These are phyloP conservation scores for Stigmatopora argus DNA, from an alignment of 2,113 vertebrate species.

Conservation along the genomic window DNA sequence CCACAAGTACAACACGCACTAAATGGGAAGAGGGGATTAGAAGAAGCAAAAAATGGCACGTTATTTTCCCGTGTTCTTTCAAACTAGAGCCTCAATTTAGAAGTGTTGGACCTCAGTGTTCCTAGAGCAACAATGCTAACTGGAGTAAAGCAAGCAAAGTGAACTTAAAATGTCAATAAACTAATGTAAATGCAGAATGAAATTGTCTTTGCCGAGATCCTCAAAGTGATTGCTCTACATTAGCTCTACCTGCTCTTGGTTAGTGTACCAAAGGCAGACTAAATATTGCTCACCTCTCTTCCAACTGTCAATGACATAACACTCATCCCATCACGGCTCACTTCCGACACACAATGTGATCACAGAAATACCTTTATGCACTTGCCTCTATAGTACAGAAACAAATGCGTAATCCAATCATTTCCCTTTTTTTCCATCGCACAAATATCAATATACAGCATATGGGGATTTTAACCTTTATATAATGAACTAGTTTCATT, in stretches of 20 bases:
- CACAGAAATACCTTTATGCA: constrained; percentile 4
- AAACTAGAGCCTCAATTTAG: neutral
- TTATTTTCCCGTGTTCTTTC: too few species aligned
- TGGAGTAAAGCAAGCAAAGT: neutral
- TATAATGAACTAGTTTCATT: too few species aligned
- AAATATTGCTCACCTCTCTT: constrained; percentile 28
- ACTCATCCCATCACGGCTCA: constrained; percentile 8
- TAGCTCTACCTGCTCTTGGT: constrained; percentile 42
- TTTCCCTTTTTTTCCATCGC: neutral
- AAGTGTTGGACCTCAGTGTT: neutral
- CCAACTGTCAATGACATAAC: constrained; percentile 26
- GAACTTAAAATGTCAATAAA: neutral
- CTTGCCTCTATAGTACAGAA: neutral
- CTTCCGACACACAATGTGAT: constrained; percentile 8
- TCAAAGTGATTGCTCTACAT: constrained; percentile 23
- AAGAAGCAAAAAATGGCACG: neutral
- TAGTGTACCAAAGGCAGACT: constrained; percentile 40
- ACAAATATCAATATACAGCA: neutral
- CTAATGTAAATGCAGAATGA: neutral
- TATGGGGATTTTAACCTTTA: too few species aligned
- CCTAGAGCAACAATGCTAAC: neutral
- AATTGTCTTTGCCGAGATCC: constrained; percentile 11
- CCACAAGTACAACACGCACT: constrained; percentile 80
- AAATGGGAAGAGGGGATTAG: constrained; percentile 16
- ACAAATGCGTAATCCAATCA: constrained; percentile 4